Base-by-base conservation (phyloP, 2,797 vertebrate genomes). In the Acrossocheilus wenchowensis region DNA sequence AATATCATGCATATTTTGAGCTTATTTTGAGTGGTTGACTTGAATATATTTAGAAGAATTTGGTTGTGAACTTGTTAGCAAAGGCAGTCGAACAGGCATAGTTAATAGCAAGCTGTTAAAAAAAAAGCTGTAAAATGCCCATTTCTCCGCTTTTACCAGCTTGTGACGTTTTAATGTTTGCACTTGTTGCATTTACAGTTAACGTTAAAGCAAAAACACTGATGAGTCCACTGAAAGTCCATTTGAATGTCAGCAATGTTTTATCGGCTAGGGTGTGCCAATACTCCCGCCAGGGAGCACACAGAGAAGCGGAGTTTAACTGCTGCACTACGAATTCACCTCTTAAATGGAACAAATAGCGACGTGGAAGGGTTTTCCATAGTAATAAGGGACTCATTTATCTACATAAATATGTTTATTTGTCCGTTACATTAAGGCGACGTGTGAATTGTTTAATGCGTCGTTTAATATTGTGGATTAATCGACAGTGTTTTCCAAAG, bases 311-410 rank as follows among this genome's bases (percentile, higher is more conserved):
- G 2, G 12, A 15, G 62, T 66, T 66, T 66, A 62, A 62, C 60
- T 62, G 60, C 23, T 26, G 60, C 60, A 62, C n/a, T 26, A 26
- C n/a, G 57, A 62, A 62, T 62, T 62, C 60, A 62, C 60, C 60
- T 62, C 60, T 26, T 62, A 62, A 62, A 62, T 62, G 60, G n/a
- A 62, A n/a, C n/a, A n/a, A n/a, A n/a, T n/a, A n/a, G n/a, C n/a
- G n/a, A n/a, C n/a, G n/a, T n/a, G n/a, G n/a, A n/a, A n/a, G n/a
- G n/a, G n/a, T n/a, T n/a, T n/a, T n/a, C n/a, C n/a, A n/a, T n/a
- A n/a, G n/a, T n/a, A n/a, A n/a, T n/a, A n/a, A n/a, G n/a, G n/a
- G n/a, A n/a, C n/a, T n/a, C n/a, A n/a, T n/a, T n/a, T n/a, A 62
- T n/a, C n/a, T n/a, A n/a, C n/a, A n/a, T n/a, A n/a, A n/a, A n/a